phyloP scores from a whole-genome alignment of 2,797 vertebrate genomes.

The Hydrocynus forskahlii region DNA sequence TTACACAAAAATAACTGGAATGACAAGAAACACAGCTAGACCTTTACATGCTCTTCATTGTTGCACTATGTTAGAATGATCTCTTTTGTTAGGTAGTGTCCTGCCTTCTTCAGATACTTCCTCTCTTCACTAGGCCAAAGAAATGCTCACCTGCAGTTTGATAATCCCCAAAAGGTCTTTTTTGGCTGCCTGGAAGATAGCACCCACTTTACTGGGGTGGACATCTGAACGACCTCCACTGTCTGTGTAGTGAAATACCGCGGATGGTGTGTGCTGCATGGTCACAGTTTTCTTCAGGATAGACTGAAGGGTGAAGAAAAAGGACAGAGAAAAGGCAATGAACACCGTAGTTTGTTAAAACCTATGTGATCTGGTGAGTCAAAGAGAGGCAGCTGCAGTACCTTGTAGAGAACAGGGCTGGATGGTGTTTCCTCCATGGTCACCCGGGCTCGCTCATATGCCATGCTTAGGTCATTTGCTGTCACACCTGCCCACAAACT shows the following conservation, averaged over 20 bases:
- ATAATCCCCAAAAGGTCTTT: slow-evolving; percentile 89
- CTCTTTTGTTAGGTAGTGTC: too few relatives aligned
- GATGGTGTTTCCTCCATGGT: slow-evolving; percentile 75
- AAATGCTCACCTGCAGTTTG: slow-evolving; percentile 84
- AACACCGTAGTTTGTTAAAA: neutral
- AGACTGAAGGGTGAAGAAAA: slow-evolving; percentile 61
- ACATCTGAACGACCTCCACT: slow-evolving; percentile 68
- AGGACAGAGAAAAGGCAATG: neutral
- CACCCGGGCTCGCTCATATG: slow-evolving; percentile 82
- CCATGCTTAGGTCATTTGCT: slow-evolving; percentile 84
- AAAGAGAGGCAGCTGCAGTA: slow-evolving; percentile 54
- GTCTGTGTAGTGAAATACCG: slow-evolving; percentile 83
- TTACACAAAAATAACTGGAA: neutral
- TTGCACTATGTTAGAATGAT: too few relatives aligned
- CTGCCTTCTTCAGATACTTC: too few relatives aligned
- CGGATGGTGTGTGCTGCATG: slow-evolving; percentile 83
- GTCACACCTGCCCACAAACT: slow-evolving; percentile 51
- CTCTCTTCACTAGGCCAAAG: neutral
- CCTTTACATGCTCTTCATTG: neutral
- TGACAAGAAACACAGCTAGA: neutral
- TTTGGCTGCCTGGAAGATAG: slow-evolving; percentile 89
- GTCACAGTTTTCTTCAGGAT: slow-evolving; percentile 86
- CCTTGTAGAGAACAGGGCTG: slow-evolving; percentile 78
- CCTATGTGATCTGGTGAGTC: neutral
- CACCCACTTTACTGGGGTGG: slow-evolving; percentile 76